phyloP scores from a whole-genome alignment of 2,888 invertebrate genomes.

The Athalia rosae region DNA sequence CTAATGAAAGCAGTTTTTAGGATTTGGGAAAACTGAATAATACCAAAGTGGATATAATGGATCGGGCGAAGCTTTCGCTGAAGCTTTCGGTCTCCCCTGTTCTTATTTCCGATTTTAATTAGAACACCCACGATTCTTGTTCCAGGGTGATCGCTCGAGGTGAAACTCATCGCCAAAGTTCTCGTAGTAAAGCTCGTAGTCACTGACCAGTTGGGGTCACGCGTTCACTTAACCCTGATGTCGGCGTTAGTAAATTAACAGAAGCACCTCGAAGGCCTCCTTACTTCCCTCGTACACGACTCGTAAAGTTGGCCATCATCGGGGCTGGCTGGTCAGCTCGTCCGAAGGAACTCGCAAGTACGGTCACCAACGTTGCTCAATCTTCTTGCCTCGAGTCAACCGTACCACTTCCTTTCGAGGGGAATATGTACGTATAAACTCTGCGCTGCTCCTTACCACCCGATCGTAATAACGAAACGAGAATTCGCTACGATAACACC shows the following conservation, averaged over 20 bases:
- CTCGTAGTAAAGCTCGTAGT: not conserved
- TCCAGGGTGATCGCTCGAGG: not conserved
- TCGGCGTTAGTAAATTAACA: conserved; percentile 67
- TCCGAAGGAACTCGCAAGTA: not conserved
- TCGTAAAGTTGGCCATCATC: conserved; percentile 4
- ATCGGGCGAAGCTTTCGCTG: too few species aligned
- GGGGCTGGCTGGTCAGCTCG: conserved; percentile 12
- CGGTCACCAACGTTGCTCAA: conserved; percentile 41
- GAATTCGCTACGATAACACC: conserved; percentile 11
- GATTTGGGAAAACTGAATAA: too few species aligned
- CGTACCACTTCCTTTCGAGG: conserved; percentile 60
- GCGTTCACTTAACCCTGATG: conserved; percentile 65
- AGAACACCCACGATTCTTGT: conserved; percentile 1
- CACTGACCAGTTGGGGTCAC: conserved; percentile 59
- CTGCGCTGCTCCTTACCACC: conserved; percentile 12
- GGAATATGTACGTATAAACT: not conserved
- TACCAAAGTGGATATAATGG: too few species aligned
- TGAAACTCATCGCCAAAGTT: conserved; percentile 23
- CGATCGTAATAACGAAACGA: conserved; percentile 18
- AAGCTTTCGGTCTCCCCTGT: too few species aligned
- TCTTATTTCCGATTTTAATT: not conserved
- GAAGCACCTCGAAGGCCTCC: conserved; percentile 36
- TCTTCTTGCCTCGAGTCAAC: conserved; percentile 57
- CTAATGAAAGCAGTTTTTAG: too few species aligned
- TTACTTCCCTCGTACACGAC: conserved; percentile 30